Base-by-base conservation (phyloP, 2,888 invertebrate species). In the Timema cristinae region DNA sequence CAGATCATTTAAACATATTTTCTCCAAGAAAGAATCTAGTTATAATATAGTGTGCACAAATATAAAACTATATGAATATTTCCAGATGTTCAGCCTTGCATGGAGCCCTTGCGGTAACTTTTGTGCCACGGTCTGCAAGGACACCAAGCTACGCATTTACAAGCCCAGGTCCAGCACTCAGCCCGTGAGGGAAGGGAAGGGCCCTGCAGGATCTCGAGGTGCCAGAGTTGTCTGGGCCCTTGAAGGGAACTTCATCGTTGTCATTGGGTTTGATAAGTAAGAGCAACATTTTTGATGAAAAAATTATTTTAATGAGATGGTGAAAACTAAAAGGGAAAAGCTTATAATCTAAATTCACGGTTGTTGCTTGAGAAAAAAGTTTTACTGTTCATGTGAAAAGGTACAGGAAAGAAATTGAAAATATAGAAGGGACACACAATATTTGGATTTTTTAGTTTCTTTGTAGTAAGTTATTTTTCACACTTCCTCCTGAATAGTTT, bases 31-130 rank as follows among this genome's bases (percentile, higher is more conserved):
- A n/a, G n/a, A n/a, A n/a, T n/a, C n/a, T 54, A 54, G 13, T 54
- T 54, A 11, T 54, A 13, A n/a, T 54, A 54, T 54, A 54, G 1
- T 13, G 13, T 13, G 11, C 11, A n/a, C 10, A 11, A n/a, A 16
- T 63, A 66, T 11, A 66, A 0, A 72, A 68, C 75, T 8, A 32
- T 66, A n/a, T 66, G 16, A 72, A 47, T 73, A 47, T 72, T 77
- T 77, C 54, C 80, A 86, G 85, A 93, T 97, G 80, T 95, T 97
- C 78, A 91, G 94, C 72, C 85, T 95, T 77, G 92, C 94, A 5
- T 98, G 97, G 98, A 96, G 96, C 73, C 93, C 94, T 0, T 94
- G 94, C 79, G 97, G 98, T 1, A 88, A 88, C 50, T 89, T 89
- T 77, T 87, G 95, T 75, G 94, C 96, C 11, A 95, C 94, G 0